These are phyloP conservation scores for Lepidurus arcticus DNA, from an alignment of 1,140 invertebrate species.

Conservation along the genomic window DNA sequence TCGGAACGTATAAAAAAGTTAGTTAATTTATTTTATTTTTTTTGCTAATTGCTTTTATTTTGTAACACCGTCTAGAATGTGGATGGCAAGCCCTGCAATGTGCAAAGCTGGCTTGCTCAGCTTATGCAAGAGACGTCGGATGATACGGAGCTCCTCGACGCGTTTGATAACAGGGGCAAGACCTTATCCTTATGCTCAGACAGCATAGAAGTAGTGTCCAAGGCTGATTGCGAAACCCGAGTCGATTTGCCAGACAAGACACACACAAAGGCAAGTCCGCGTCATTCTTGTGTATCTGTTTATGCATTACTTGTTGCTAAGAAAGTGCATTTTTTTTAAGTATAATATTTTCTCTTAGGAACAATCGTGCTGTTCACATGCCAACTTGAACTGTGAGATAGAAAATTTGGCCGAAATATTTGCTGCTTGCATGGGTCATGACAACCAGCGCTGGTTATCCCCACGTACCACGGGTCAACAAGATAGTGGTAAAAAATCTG, in stretches of 20 bases:
- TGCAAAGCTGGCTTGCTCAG: conserved; percentile 26
- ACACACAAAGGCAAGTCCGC: neutral
- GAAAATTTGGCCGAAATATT: conserved; percentile 28
- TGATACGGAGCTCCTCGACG: neutral
- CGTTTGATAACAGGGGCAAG: conserved; percentile 5
- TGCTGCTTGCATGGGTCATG: neutral
- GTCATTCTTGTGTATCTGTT: neutral
- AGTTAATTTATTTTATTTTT: neutral
- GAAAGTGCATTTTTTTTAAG: neutral
- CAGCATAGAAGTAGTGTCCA: conserved; percentile 8
- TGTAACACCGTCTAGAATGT: neutral
- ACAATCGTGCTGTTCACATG: conserved; percentile 13
- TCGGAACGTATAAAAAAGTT: neutral
- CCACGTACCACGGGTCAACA: neutral
- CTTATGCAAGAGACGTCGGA: conserved; percentile 5
- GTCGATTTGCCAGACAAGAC: neutral
- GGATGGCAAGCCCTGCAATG: conserved; percentile 25
- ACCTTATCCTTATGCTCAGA: neutral
- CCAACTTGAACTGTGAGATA: conserved; percentile 15
- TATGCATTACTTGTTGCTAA: neutral
- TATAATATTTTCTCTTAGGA: neutral
- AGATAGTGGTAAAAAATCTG: neutral
- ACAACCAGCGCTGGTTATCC: conserved; percentile 26
- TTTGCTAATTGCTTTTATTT: neutral
- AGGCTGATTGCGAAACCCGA: neutral